Base-by-base conservation (phyloP, 1,140 invertebrate species). In the Atta texana region DNA sequence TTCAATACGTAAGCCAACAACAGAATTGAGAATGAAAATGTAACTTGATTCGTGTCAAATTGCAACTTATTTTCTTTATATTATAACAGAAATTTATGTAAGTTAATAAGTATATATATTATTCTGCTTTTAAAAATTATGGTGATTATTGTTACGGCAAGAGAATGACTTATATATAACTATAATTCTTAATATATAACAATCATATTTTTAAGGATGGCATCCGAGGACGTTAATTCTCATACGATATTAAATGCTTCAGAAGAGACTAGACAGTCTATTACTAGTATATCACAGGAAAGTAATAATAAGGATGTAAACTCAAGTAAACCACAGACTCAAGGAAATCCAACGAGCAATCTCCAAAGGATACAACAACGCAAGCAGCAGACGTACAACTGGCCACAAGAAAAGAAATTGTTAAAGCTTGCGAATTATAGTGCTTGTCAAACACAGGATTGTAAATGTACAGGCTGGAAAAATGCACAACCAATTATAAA, bases 391-490 rank as follows among this genome's bases (percentile, higher is more conserved):
- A 97, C 98, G 10, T 97, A 97, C 91, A 97, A 96, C 91, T 98
- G 97, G 96, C 97, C 98, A 0, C 96, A 97, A 88, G 96, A 96
- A 81, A 98, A 98, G 91, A 99, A 99, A 92, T 94, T 99, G 12
- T 96, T 98, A 34, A 99, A 99, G 93, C 95, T 99, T 1, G 98
- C 98, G 4, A 97, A 98, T 85, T 99, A 99, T 94, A 98, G 98
- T 0, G 97, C 97, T 10, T 99, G 98, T 94, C 98, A 98, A 96
- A 96, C 97, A 8, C 97, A 98, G 57, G 96, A 97, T 0, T 99
- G 98, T 94, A 97, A 97, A 86, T 99, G 98, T 94, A 98, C 97
- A 92, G 98, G 98, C 0, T 99, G 98, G 98, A 99, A 99, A 91
- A 98, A 97, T 78, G 97, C 97, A 0, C 97, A 97, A 57, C 95